Evolutionary conservation across 2,888 invertebrate genomes (phyloP), one percentile per base, ranked within the genome.

Genomic region (Dolomedes plantarius): DNA sequence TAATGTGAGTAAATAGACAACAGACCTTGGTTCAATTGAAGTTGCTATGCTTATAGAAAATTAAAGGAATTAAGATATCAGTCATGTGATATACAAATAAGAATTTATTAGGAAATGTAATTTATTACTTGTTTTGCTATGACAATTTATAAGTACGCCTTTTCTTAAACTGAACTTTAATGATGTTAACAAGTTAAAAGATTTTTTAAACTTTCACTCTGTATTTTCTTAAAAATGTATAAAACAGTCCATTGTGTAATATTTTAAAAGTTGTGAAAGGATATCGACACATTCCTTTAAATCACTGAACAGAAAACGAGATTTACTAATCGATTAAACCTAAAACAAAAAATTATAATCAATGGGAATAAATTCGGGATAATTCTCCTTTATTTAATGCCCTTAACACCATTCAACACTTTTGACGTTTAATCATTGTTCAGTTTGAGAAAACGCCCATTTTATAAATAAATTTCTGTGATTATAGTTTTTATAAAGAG

Each of bases 41-140:
- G 19, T 56, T 85, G 77, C 77, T 67, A 73, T 73, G 77, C 83
- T 85, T 83, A 23, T 85, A 85, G 83, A 39, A 76, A 65, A 69
- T 31, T 64, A 64, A 75, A 71, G 62, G 75, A 73, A 76, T 65
- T 77, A 67, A 39, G 28, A 85, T 83, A 83, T 77, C 77, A 83
- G 64, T 71, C 41, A 65, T 85, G 83, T 85, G 83, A 85, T 85
- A n/a, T n/a, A 85, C 23, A 56, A 56, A 56, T 1, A 11, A 56
- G 19, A 56, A 23, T 56, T 23, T 23, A 23, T 23, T 56, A 56
- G 56, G 23, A 56, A 23, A 23, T 23, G 16, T 46, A 46, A 46
- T 46, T 46, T 46, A 16, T 56, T 56, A 23, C 19, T 23, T 56
- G 23, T 23, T 56, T 56, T 56, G 56, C 56, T 56, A 56, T 56